Percentiles rank a stretch among this genome's conserved stretches.
Conservation (phyloP, 2,888 invertebrate genomes). For the Coelinius sp. region DNA sequence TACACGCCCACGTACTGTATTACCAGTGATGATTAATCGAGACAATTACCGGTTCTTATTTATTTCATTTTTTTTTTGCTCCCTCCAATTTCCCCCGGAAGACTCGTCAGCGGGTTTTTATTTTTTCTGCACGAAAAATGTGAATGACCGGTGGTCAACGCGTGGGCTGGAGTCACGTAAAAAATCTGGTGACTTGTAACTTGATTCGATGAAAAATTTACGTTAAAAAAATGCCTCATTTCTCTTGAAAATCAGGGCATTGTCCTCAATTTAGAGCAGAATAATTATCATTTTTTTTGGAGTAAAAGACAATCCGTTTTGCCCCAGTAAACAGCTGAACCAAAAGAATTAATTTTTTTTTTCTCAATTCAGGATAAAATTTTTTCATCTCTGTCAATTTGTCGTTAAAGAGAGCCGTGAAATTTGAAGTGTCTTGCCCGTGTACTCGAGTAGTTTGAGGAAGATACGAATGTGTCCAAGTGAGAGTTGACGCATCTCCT, state of each 20-base stretch:
- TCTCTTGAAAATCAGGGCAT: too few species aligned
- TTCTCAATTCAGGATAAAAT: neutral
- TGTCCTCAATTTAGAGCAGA: neutral
- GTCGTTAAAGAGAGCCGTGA: neutral
- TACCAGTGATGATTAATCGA: slow-evolving; percentile 7
- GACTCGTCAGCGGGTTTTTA: neutral
- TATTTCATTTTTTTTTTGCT: neutral
- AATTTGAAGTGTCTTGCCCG: neutral
- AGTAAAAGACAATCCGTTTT: neutral
- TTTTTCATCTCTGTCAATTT: neutral
- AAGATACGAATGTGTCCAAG: neutral
- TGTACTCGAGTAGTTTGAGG: neutral
- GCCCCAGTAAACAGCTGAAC: too few species aligned
- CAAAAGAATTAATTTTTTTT: too few species aligned
- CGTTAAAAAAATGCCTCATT: neutral
- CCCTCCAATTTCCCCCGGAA: slow-evolving; percentile 9
- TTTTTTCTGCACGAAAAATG: neutral
- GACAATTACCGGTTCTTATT: neutral
- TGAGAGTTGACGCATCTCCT: neutral
- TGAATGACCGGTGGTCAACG: neutral
- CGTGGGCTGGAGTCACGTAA: neutral
- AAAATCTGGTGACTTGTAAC: neutral
- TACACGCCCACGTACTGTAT: neutral
- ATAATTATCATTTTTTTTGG: neutral
- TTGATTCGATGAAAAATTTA: neutral